Conservation (phyloP, 2,888 invertebrate genomes). For the Caenorhabditis virilis region DNA sequence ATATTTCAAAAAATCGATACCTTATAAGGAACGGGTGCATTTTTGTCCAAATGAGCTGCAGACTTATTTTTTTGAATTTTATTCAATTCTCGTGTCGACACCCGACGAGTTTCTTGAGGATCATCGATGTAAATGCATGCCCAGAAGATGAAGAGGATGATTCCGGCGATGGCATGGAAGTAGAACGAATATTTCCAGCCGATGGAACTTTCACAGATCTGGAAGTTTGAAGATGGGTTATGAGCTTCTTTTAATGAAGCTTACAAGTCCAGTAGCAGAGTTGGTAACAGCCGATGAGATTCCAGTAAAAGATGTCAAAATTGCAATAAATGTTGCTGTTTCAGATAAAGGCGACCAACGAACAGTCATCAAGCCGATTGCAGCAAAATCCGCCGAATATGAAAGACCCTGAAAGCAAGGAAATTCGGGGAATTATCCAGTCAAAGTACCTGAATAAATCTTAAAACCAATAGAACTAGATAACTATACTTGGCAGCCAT, state of each 20-base stretch:
- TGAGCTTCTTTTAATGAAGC: constrained; percentile 1
- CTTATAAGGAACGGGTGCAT: constrained; percentile 61
- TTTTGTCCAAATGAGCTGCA: constrained; percentile 54
- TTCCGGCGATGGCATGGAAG: constrained; percentile 40
- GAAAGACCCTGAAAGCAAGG: constrained; percentile 56
- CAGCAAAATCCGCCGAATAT: constrained; percentile 55
- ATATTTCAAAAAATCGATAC: no score
- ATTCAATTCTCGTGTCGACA: constrained; percentile 45
- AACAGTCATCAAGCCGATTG: constrained; percentile 52
- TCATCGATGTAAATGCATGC: constrained; percentile 50
- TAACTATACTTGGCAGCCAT: constrained; percentile 38
- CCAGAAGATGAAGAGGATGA: constrained; percentile 46
- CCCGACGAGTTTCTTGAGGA: constrained; percentile 30
- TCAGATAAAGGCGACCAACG: constrained; percentile 62
- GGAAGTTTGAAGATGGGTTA: constrained; percentile 4
- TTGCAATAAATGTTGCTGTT: constrained; percentile 58
- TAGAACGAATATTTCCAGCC: constrained; percentile 65
- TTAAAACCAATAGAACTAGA: constrained; percentile 32
- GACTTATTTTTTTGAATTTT: constrained; percentile 58
- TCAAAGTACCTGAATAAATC: no score
- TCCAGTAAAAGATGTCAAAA: constrained; percentile 61
- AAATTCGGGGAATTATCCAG: no score
- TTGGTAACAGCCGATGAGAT: constrained; percentile 58
- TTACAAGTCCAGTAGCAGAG: constrained; percentile 56
- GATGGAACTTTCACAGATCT: constrained; percentile 46